phyloP scores from a whole-genome alignment of 2,888 invertebrate genomes.

The Sepioteuthis lessoniana region DNA sequence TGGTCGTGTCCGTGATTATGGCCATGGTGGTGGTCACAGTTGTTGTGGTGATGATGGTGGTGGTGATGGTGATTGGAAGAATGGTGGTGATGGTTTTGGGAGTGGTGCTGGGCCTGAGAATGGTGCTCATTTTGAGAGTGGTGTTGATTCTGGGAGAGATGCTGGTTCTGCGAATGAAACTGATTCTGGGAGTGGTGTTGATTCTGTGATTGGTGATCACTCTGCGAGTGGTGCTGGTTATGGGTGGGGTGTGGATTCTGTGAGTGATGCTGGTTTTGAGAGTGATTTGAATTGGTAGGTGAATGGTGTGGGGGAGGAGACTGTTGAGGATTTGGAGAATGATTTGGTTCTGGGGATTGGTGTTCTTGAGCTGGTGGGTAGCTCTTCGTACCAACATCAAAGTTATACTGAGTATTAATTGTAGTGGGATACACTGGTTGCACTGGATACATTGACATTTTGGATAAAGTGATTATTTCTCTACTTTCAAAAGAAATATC shows the following conservation, averaged over 20 bases:
- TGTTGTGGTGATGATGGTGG: neutral
- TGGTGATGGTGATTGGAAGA: neutral
- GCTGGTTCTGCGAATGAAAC: neutral
- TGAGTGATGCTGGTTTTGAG: neutral
- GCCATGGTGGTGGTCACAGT: neutral
- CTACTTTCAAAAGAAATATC: neutral
- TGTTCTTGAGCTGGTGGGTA: slow-evolving; percentile 23
- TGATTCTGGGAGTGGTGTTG: neutral
- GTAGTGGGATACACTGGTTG: slow-evolving; percentile 41
- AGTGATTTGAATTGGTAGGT: neutral
- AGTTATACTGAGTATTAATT: neutral
- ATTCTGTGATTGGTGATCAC: neutral
- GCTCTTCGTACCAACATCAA: neutral
- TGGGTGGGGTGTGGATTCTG: neutral
- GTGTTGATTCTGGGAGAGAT: neutral
- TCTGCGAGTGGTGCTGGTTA: neutral
- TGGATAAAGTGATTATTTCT: neutral
- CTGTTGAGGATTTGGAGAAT: neutral
- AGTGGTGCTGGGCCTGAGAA: neutral
- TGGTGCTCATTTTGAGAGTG: neutral
- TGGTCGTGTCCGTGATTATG: neutral
- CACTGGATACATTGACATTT: slow-evolving; percentile 35
- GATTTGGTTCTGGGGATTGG: neutral
- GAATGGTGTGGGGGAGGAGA: neutral
- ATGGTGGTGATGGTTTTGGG: neutral